Conservation (phyloP, 2,113 vertebrate species). For the Progne subis region DNA sequence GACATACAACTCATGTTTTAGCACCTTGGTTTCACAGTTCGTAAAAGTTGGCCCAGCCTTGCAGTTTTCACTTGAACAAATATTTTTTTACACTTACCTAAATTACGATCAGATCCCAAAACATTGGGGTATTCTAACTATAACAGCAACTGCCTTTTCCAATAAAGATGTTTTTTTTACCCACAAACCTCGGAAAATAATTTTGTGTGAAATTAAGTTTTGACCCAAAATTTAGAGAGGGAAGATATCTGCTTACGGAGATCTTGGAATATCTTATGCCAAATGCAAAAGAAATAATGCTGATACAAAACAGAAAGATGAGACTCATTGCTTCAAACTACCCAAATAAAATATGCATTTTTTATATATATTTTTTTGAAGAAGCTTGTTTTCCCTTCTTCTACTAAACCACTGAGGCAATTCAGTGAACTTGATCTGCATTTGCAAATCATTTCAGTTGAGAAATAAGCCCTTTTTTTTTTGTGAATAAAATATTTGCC, state of each 20-base stretch:
- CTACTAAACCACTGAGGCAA: slow-evolving; percentile 4
- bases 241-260: neutral
- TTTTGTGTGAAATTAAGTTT: neutral
- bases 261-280: neutral
- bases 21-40: slow-evolving; percentile 31
- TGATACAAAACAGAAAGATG: neutral
- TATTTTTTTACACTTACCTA: neutral
- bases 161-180: neutral
- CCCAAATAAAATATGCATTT: neutral
- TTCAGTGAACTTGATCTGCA: slow-evolving; percentile 6
- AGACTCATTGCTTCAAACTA: neutral
- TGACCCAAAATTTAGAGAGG: neutral
- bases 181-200: neutral
- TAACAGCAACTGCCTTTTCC: neutral
- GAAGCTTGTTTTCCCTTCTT: neutral
- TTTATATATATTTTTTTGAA: neutral
- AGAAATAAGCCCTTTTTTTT: neutral
- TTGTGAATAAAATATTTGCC: slow-evolving; percentile 44
- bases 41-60: neutral
- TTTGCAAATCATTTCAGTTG: neutral
- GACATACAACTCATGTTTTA: neutral
- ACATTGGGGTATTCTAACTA: neutral
- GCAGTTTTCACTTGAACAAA: neutral
- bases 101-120: neutral
- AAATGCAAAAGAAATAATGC: neutral